Evolutionary conservation across 2,113 vertebrate species (phyloP).

Genomic region (human (Homo sapiens)): DNA sequence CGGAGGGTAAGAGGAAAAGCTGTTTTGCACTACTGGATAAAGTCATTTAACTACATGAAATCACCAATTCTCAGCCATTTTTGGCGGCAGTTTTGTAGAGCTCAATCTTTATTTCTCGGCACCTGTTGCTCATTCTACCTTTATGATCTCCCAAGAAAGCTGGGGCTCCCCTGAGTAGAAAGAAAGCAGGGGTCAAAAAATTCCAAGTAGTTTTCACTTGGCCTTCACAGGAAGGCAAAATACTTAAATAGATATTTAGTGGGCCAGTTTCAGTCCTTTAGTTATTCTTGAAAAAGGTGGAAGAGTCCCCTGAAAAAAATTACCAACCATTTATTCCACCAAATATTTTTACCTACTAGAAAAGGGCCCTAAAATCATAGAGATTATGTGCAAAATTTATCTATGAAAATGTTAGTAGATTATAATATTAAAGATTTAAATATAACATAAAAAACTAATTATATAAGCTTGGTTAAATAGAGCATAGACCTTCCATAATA

Average conservation of each 20-base stretch:
- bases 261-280: not conserved
- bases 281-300: not conserved
- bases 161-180: not conserved
- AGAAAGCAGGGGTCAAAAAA: not conserved
- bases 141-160: not conserved
- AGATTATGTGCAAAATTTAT: constrained; percentile 7
- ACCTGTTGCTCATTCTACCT: not conserved
- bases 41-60: not conserved
- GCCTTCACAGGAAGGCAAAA: not conserved
- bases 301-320: not conserved
- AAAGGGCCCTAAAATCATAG: not conserved
- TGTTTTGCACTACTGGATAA: not conserved
- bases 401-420: not conserved
- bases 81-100: not conserved
- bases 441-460: not conserved
- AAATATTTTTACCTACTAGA: constrained; percentile 39
- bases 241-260: not conserved
- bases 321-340: not conserved
- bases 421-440: not conserved
- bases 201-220: not conserved
- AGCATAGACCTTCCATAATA: not conserved
- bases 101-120: not conserved
- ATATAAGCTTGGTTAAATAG: not conserved
- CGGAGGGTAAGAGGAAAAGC: not conserved
- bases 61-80: not conserved